Evolutionary conservation across 2,888 invertebrate species (phyloP), one percentile per base, ranked within the genome.

Genomic region (Himalopsyche anomala): DNA sequence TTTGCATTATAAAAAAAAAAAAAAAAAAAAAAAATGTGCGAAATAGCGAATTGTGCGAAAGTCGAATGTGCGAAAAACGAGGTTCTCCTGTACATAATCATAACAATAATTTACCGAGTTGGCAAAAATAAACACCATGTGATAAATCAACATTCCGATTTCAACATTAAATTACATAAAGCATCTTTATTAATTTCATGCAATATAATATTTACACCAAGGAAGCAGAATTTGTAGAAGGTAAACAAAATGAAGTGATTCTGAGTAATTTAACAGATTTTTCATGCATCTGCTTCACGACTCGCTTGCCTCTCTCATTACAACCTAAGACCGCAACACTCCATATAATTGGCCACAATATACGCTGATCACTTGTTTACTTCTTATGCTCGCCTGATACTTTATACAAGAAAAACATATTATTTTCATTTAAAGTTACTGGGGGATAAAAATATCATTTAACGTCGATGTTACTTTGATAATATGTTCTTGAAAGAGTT

Each of bases 31-130:
- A 40, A 6, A 40, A 6, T 85, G 80, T 81, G 85, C 84, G 84
- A 86, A 86, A 86, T 86, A 84, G 87, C 87, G 87, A 87, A 87
- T 87, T 87, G 87, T 87, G 87, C 87, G 87, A 87, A 87, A 87
- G 87, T 87, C 87, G 87, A 87, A 85, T 82, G 86, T 86, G 51
- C 80, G 84, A 86, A 86, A 84, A 82, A 40, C 45, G 86, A 86
- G 86, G 84, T 84, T 80, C 84, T 79, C 82, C 3, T 40, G 40
- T 40, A 40, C 40, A 45, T 45, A 9, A 2, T 9, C 0, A 9
- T 11, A 45, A 45, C 2, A 45, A 45, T 9, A 9, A 45, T 11
- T 11, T 45, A 45, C 45, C 2, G 9, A 0, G 9, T 45, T 9
- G 6, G 9, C 2, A 11, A 45, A 45, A 45, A 45, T 11, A 11